Percentiles rank a stretch among this genome's conserved stretches.
phyloP scores from a whole-genome alignment of 2,888 invertebrate genomes.

The Tuberolachnus salignus region DNA sequence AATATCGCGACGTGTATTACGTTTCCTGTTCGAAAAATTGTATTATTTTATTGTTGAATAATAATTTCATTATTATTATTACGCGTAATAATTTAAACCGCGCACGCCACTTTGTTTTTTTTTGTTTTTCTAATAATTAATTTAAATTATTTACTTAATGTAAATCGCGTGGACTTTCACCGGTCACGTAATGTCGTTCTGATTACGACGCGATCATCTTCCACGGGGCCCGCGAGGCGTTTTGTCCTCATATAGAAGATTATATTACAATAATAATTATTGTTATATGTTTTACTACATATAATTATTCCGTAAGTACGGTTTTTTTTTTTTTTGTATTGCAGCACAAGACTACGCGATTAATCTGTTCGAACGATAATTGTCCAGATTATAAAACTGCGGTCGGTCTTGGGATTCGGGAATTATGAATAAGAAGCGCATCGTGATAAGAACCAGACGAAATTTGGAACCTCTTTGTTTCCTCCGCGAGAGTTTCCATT shows the following conservation, averaged over 20 bases:
- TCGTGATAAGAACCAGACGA: no score
- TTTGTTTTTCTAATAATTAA: slow-evolving; percentile 22
- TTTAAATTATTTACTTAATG: slow-evolving; percentile 19
- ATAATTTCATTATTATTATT: slow-evolving; percentile 3
- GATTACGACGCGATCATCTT: slow-evolving; percentile 32
- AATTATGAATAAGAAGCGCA: no score
- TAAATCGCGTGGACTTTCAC: slow-evolving; percentile 50
- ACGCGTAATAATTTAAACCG: slow-evolving; percentile 11
- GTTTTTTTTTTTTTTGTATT: no score
- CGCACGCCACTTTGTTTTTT: neutral
- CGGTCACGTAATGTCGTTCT: slow-evolving; percentile 43
- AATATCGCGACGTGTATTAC: neutral
- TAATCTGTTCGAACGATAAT: no score
- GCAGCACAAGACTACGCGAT: no score
- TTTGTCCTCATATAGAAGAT: slow-evolving; percentile 9
- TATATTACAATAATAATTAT: no score
- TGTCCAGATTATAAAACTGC: no score
- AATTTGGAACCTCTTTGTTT: no score
- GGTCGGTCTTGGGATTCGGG: no score
- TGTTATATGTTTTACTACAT: no score
- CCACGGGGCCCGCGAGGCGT: neutral
- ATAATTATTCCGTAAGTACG: no score
- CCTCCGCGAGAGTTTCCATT: no score
- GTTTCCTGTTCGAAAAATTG: neutral
- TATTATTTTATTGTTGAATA: neutral